Percentiles rank a stretch among this genome's conserved stretches.
phyloP scores from a whole-genome alignment of 2,113 vertebrate species.

The Cochlearius cochlearius region DNA sequence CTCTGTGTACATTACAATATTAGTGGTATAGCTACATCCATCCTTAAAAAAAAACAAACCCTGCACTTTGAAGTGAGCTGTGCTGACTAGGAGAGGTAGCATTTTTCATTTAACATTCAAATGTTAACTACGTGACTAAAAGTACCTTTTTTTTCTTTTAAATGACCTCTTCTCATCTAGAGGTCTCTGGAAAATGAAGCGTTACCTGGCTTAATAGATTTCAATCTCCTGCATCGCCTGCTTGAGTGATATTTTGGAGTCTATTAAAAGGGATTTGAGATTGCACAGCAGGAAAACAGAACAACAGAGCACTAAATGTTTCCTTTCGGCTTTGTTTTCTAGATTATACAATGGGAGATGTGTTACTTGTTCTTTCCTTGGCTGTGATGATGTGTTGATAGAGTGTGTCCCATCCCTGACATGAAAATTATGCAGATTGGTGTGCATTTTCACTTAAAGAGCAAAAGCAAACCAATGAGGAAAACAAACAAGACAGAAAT shows the following conservation, averaged over 20 bases:
- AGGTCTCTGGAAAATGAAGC: constrained; percentile 40
- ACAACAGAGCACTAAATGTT: background rate
- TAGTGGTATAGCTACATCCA: background rate
- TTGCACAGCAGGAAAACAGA: constrained; percentile 14
- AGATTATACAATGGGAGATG: background rate
- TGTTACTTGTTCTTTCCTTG: background rate
- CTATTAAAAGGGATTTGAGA: constrained; percentile 23
- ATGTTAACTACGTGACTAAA: constrained; percentile 3
- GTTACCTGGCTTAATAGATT: constrained; percentile 27
- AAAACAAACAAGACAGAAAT: background rate
- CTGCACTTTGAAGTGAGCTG: background rate
- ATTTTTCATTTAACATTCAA: constrained; percentile 10
- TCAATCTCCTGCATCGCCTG: background rate
- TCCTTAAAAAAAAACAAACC: background rate
- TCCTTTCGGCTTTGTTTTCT: constrained; percentile 14
- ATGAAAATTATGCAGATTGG: background rate
- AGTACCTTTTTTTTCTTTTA: background rate
- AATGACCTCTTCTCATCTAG: constrained; percentile 1
- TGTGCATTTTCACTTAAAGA: background rate
- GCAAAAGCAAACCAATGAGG: background rate
- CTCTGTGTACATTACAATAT: background rate
- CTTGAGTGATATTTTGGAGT: constrained; percentile 19
- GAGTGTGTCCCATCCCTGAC: background rate
- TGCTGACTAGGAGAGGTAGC: background rate
- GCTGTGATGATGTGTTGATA: background rate